phyloP scores from a whole-genome alignment of 1,140 invertebrate genomes.

The Frieseomelitta varia region DNA sequence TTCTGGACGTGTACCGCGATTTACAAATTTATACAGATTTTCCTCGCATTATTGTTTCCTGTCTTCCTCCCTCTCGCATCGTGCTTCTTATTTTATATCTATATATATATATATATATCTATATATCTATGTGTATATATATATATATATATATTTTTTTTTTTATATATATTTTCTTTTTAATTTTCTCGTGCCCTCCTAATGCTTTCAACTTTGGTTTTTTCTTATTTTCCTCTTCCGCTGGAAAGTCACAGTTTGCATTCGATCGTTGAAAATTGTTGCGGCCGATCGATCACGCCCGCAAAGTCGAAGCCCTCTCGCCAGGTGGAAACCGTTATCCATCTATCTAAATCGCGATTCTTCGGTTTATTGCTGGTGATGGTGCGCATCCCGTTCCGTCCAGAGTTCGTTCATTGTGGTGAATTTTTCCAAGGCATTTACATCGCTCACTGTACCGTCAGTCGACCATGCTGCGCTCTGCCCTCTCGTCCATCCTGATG shows the following conservation, averaged over 20 bases:
- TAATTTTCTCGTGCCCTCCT: background rate
- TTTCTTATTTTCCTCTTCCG: background rate
- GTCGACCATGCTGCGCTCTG: slow-evolving; percentile 79
- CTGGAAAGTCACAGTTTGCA: background rate
- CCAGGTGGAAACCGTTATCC: slow-evolving; percentile 51
- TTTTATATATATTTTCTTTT: slow-evolving; percentile 13
- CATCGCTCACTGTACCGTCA: slow-evolving; percentile 74
- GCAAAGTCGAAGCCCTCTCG: slow-evolving; percentile 50
- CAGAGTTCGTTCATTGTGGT: slow-evolving; percentile 54
- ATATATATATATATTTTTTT: background rate
- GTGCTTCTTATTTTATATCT: too few relatives aligned
- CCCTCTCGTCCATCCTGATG: slow-evolving; percentile 80
- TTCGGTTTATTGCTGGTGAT: slow-evolving; percentile 25
- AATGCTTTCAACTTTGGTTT: slow-evolving; percentile 54
- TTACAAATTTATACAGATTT: slow-evolving; percentile 41
- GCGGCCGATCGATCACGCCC: slow-evolving; percentile 54
- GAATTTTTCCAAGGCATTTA: slow-evolving; percentile 60
- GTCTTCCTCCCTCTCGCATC: slow-evolving; percentile 24
- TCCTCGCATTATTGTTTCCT: slow-evolving; percentile 35
- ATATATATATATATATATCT: too few relatives aligned
- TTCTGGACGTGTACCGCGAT: slow-evolving; percentile 51
- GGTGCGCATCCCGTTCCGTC: slow-evolving; percentile 54
- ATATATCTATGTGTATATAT: background rate
- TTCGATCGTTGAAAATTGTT: background rate
- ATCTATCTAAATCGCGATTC: slow-evolving; percentile 38